A percentile compares a stretch with the other conserved stretches of the same genome.
These are phyloP conservation scores for Dryobotodes eremita DNA, from an alignment of 2,888 invertebrate species.

Conservation along the genomic window DNA sequence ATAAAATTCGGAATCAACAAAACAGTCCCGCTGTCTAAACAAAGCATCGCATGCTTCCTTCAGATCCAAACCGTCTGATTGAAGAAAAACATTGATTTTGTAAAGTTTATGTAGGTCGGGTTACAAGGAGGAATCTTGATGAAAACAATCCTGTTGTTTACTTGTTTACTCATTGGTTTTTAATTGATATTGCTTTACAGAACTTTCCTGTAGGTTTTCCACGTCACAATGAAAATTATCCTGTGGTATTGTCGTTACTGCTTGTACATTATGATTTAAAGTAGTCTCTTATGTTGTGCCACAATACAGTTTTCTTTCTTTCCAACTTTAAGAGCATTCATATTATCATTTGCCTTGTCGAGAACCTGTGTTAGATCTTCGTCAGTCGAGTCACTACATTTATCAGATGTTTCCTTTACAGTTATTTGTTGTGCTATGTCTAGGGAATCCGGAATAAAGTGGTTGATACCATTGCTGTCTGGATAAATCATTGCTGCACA, in stretches of 20 bases:
- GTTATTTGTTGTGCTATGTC: not conserved
- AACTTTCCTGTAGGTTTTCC: not conserved
- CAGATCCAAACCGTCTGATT: constrained; percentile 28
- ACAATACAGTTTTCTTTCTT: not conserved
- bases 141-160: constrained; percentile 42
- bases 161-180: constrained; percentile 23
- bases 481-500: not conserved
- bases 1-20: constrained; percentile 37
- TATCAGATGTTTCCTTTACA: not conserved
- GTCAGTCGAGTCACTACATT: not conserved
- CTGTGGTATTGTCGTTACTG: not conserved
- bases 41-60: constrained; percentile 37
- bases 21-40: constrained; percentile 43
- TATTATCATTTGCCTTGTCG: not conserved
- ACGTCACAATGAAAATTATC: not conserved
- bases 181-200: constrained; percentile 15
- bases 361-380: not conserved
- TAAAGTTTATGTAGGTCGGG: constrained; percentile 38
- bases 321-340: not conserved
- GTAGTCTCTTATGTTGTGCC: not conserved
- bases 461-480: not conserved
- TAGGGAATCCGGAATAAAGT: not conserved
- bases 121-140: constrained; percentile 44
- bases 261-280: not conserved
- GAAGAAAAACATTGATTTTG: constrained; percentile 58